Evolutionary conservation across 2,888 invertebrate species (phyloP), one percentile per base, ranked within the genome.

Genomic region (Orthonevra nobilis): DNA sequence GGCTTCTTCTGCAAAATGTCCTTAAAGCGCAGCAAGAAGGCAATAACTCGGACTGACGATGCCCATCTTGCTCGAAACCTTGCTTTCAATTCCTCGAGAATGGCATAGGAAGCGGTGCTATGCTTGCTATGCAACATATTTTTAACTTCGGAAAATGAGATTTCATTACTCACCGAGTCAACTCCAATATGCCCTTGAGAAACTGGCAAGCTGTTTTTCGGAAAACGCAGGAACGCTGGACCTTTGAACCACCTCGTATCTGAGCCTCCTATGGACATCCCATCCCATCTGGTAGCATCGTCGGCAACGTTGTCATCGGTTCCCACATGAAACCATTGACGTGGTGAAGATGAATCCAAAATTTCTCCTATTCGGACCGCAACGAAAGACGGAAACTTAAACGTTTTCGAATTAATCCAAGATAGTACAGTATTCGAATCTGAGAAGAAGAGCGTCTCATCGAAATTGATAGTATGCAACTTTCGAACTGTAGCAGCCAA

Each of bases 221-320:
- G 7, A 2, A 20, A 1, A 4, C 36, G 6, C 4, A 50, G 17
- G 30, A 63, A 63, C 1, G 14, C 15, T 4, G 50, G 14, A 0
- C 46, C 17, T 23, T 7, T 14, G 7, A 61, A 46, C 46, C 61
- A 61, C 0, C 48, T 4, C 1, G 61, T 14, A 2, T 32, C n/a
- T 20, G 40, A 20, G n/a, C n/a, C n/a, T 0, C 23, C n/a, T 10
- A 52, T 40, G 0, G 38, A 40, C 0, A 7, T 1, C 2, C 30
- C 20, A 0, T 19, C 40, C 6, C 50, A 23, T 6, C 48, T 70
- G 3, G 52, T 52, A 9, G 32, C 61, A 42, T 69, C 50, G 44
- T 60, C 42, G 23, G 69, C 69, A n/a, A 58, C 68, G 2, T 68
- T 68, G 10, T 68, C 46, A 12, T 2, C 12, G 7, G 58, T 40